phyloP scores from a whole-genome alignment of 2,888 invertebrate species.

The Loripinus fragilis region DNA sequence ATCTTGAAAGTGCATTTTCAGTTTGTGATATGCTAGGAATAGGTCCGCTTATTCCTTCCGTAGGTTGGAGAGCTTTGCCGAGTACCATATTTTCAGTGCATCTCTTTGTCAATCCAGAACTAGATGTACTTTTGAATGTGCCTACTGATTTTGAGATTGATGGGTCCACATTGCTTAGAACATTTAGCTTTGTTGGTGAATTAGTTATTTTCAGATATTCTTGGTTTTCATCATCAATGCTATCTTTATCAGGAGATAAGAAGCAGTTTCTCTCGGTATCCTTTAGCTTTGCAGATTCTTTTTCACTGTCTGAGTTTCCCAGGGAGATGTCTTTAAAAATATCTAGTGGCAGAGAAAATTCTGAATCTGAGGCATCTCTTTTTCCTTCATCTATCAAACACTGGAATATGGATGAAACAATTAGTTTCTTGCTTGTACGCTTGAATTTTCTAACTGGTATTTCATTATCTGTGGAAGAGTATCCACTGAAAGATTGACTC shows the following conservation, averaged over 20 bases:
- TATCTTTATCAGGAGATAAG: background rate
- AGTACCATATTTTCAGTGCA: background rate
- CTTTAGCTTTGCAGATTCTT: too few species aligned
- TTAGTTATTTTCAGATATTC: too few species aligned
- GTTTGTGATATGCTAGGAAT: background rate
- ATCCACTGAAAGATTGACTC: conserved; percentile 6
- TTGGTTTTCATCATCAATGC: background rate
- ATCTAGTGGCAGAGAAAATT: conserved; percentile 61
- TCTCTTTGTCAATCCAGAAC: background rate
- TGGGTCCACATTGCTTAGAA: too few species aligned
- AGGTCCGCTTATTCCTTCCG: background rate
- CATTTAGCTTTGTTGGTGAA: too few species aligned
- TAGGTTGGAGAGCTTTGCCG: background rate
- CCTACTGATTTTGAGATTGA: too few species aligned
- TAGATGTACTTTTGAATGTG: background rate
- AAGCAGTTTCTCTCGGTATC: background rate
- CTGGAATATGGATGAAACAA: conserved; percentile 73
- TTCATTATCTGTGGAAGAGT: background rate
- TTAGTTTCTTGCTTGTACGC: conserved; percentile 30
- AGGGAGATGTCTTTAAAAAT: background rate
- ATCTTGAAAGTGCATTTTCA: too few species aligned
- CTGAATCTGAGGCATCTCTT: conserved; percentile 50
- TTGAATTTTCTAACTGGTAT: background rate
- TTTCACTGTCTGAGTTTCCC: too few species aligned
- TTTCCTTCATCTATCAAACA: conserved; percentile 73